These are phyloP conservation scores for Stegophylla sp. DNA, from an alignment of 2,888 invertebrate genomes.

Conservation along the genomic window DNA sequence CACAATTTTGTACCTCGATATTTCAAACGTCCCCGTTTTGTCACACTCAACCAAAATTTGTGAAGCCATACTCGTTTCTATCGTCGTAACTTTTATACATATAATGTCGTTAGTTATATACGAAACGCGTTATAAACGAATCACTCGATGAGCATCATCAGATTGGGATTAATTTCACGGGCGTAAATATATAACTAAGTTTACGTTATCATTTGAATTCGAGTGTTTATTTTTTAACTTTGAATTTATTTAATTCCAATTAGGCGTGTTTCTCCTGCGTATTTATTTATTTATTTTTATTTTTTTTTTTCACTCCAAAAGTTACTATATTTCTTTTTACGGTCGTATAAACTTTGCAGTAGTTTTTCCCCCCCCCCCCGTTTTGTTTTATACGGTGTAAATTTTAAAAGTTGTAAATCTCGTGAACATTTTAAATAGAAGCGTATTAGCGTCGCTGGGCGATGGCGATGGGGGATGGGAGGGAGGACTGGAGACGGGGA, in stretches of 20 bases:
- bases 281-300: not conserved
- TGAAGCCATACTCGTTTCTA: no score
- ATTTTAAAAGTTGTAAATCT: conserved; percentile 51
- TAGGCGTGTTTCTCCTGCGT: conserved; percentile 1
- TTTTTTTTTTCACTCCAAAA: conserved; percentile 13
- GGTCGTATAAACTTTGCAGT: conserved; percentile 13
- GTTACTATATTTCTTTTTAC: conserved; percentile 33
- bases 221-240: conserved; percentile 28
- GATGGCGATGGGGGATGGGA: not conserved
- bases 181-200: conserved; percentile 32
- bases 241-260: conserved; percentile 51
- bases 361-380: not conserved
- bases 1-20: no score
- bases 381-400: conserved; percentile 38
- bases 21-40: no score
- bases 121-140: not conserved
- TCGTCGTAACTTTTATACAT: no score
- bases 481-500: not conserved
- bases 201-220: conserved; percentile 16
- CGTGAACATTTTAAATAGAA: conserved; percentile 45
- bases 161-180: conserved; percentile 33
- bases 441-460: conserved; percentile 29
- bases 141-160: not conserved
- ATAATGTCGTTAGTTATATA: not conserved
- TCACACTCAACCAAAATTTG: no score